Conservation (phyloP, 2,888 invertebrate genomes). For the Drosophila picticornis region DNA sequence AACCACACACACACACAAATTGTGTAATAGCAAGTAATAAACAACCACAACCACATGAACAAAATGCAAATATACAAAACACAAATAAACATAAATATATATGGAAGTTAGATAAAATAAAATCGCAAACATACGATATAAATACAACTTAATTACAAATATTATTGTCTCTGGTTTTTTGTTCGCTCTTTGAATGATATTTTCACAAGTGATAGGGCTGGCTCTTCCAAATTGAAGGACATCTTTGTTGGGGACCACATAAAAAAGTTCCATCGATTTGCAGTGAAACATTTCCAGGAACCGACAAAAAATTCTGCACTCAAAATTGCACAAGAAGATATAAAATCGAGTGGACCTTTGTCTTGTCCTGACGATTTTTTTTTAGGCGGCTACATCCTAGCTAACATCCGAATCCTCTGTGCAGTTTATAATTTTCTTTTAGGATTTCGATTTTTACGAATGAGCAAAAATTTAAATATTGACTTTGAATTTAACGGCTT, state of each 20-base stretch:
- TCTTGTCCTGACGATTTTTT: no score
- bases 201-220: not conserved
- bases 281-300: not conserved
- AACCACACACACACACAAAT: slow-evolving; percentile 9
- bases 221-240: not conserved
- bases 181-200: slow-evolving; percentile 1
- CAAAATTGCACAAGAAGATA: no score
- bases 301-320: not conserved
- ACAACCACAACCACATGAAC: slow-evolving; percentile 1
- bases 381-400: no score
- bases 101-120: slow-evolving; percentile 53
- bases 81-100: slow-evolving; percentile 41
- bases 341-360: no score
- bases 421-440: no score
- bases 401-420: not conserved
- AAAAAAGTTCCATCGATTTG: not conserved
- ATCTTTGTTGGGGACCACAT: not conserved
- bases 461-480: slow-evolving; percentile 9
- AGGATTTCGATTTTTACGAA: not conserved
- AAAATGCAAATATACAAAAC: slow-evolving; percentile 33
- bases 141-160: slow-evolving; percentile 24
- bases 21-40: slow-evolving; percentile 33
- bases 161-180: not conserved
- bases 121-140: slow-evolving; percentile 33
- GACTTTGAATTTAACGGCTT: slow-evolving; percentile 6